Conservation (phyloP, 2,888 invertebrate genomes). For the Volucella inanis region DNA sequence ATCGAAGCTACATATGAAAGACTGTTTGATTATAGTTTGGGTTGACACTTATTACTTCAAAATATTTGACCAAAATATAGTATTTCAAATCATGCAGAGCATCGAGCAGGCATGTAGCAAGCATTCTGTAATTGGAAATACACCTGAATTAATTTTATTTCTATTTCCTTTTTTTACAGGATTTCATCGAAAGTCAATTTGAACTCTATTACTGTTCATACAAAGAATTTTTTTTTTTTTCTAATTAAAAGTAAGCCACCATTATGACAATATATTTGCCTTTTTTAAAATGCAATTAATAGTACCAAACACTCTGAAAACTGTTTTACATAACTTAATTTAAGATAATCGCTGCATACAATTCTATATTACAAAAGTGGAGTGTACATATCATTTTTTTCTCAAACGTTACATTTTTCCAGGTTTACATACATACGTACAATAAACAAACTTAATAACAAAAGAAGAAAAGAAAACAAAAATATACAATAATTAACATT, state of each 20-base stretch:
- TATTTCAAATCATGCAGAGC: no score
- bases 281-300: constrained; percentile 37
- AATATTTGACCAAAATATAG: no score
- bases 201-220: no score
- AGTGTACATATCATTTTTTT: constrained; percentile 19
- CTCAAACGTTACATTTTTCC: constrained; percentile 1
- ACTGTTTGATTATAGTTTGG: no score
- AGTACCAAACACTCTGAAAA: not conserved
- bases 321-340: constrained; percentile 14
- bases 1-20: no score
- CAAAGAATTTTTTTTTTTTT: not conserved
- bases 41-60: no score
- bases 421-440: not conserved
- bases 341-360: not conserved
- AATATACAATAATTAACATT: constrained; percentile 41
- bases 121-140: no score
- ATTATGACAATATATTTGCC: constrained; percentile 11
- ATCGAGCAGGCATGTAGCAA: no score
- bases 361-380: constrained; percentile 21
- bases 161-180: no score
- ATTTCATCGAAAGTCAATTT: no score
- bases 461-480: constrained; percentile 3
- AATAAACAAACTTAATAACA: constrained; percentile 30
- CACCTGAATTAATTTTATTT: no score
- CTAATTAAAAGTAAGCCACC: constrained; percentile 49